These are phyloP conservation scores for Homarus americanus DNA, from an alignment of 1,140 invertebrate genomes.

Conservation along the genomic window DNA sequence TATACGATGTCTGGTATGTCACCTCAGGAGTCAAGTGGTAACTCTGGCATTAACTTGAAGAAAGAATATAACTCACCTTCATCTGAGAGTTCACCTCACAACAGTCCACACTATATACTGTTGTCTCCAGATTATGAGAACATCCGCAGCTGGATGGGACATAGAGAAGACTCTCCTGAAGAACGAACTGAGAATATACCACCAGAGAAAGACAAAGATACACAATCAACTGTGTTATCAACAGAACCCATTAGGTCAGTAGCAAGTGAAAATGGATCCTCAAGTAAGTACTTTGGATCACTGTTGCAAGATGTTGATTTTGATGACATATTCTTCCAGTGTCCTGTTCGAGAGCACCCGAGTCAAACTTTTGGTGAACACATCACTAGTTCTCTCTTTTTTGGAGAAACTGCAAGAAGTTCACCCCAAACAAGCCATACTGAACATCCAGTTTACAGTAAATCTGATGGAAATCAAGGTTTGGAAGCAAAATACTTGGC, in stretches of 20 bases:
- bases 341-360: conserved; percentile 38
- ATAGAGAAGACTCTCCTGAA: not conserved
- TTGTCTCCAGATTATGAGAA: not conserved
- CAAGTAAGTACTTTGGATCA: conserved; percentile 53
- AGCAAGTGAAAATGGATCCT: not conserved
- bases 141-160: conserved; percentile 51
- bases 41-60: too few species aligned
- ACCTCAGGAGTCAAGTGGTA: not conserved
- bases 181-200: not conserved
- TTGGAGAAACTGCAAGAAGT: conserved; percentile 53
- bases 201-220: not conserved
- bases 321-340: conserved; percentile 60
- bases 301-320: conserved; percentile 50
- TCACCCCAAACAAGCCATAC: not conserved
- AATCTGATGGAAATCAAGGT: not conserved
- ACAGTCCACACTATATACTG: not conserved
- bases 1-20: not conserved
- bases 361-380: conserved; percentile 45
- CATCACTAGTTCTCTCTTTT: conserved; percentile 46
- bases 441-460: not conserved
- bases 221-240: not conserved
- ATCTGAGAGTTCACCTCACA: not conserved
- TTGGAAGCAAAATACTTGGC: not conserved
- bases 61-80: not conserved
- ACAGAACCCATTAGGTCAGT: not conserved